Conservation (phyloP, 2,888 invertebrate genomes). For the Trissolcus brochymenae region DNA sequence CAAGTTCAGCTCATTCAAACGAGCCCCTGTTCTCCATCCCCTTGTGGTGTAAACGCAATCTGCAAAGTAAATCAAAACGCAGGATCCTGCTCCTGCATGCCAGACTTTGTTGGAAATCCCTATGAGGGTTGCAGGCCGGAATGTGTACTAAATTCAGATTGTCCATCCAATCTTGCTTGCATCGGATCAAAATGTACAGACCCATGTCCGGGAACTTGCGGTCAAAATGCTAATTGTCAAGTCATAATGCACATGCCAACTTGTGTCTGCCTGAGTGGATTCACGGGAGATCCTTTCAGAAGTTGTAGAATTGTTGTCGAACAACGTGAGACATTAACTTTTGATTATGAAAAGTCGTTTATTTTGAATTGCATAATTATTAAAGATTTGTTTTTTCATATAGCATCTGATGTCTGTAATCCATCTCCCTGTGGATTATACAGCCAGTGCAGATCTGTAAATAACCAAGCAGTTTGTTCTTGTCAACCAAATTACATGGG, state of each 20-base stretch:
- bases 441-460: slow-evolving; percentile 85
- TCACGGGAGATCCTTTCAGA: slow-evolving; percentile 79
- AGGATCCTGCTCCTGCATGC: slow-evolving; percentile 78
- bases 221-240: slow-evolving; percentile 81
- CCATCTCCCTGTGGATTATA: slow-evolving; percentile 68
- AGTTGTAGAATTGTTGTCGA: slow-evolving; percentile 77
- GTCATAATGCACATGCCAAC: slow-evolving; percentile 82
- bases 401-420: slow-evolving; percentile 62
- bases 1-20: slow-evolving; percentile 29
- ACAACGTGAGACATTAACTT: slow-evolving; percentile 79
- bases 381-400: not conserved
- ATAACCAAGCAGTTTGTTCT: slow-evolving; percentile 83
- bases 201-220: slow-evolving; percentile 85
- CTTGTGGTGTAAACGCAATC: slow-evolving; percentile 85
- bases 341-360: not conserved
- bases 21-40: slow-evolving; percentile 84
- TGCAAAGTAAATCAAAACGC: slow-evolving; percentile 79
- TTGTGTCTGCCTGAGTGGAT: slow-evolving; percentile 77
- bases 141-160: slow-evolving; percentile 89
- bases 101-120: slow-evolving; percentile 80
- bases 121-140: slow-evolving; percentile 85
- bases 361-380: not conserved
- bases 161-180: slow-evolving; percentile 87
- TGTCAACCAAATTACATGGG: slow-evolving; percentile 80
- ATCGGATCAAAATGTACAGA: slow-evolving; percentile 86